Conservation (phyloP, 2,888 invertebrate species). For the Himalopsyche anomala region DNA sequence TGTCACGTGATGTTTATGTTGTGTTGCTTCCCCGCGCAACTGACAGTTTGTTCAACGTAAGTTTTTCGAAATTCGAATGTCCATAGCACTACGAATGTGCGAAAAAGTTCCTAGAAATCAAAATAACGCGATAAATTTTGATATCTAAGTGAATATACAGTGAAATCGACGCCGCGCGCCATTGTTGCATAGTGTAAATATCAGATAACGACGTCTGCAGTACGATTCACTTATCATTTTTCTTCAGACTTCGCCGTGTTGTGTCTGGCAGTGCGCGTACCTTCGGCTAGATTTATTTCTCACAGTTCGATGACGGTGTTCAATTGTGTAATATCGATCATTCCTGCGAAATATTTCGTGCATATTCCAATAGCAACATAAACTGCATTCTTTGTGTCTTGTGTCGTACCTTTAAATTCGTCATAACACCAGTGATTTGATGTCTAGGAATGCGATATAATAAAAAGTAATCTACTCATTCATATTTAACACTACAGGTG, state of each 20-base stretch:
- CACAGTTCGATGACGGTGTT: too few relatives aligned
- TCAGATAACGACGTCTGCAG: constrained; percentile 31
- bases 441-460: constrained; percentile 1
- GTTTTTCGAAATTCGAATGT: constrained; percentile 50
- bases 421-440: neutral
- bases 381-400: neutral
- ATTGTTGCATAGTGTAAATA: constrained; percentile 9
- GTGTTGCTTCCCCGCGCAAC: constrained; percentile 55
- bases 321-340: too few relatives aligned
- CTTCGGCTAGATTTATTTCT: neutral
- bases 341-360: neutral
- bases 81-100: neutral
- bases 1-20: constrained; percentile 58
- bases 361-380: neutral
- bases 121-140: neutral
- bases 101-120: neutral
- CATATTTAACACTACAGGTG: neutral
- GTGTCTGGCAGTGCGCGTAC: constrained; percentile 24
- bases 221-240: constrained; percentile 7
- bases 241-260: constrained; percentile 28
- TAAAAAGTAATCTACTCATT: neutral
- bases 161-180: neutral
- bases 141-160: neutral
- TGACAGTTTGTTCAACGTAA: constrained; percentile 55
- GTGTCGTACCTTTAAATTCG: neutral